Evolutionary conservation across 2,113 vertebrate genomes (phyloP).

Genomic region (Psittacara wagleri): DNA sequence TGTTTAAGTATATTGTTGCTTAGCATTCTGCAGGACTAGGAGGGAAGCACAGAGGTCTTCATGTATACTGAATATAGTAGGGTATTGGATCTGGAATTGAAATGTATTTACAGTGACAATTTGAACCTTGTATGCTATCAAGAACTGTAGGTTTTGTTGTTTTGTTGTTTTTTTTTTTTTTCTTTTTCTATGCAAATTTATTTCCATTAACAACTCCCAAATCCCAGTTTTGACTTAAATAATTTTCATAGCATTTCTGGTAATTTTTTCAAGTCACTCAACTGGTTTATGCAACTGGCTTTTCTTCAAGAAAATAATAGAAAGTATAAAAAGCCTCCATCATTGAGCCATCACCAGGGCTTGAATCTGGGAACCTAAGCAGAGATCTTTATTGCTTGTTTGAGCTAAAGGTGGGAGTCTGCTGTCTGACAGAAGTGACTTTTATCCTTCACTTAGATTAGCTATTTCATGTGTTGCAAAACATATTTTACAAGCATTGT

Average conservation of each 20-base stretch:
- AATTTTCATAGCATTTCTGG: neutral
- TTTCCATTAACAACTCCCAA: neutral
- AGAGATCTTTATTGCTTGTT: neutral
- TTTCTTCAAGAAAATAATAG: neutral
- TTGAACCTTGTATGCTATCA: neutral
- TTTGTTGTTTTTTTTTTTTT: neutral
- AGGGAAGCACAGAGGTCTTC: neutral
- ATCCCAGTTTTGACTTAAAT: neutral
- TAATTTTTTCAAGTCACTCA: neutral
- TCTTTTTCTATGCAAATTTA: neutral
- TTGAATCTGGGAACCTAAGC: neutral
- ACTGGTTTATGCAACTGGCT: neutral
- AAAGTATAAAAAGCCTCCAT: neutral
- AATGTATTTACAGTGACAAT: neutral
- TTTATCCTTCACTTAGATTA: neutral
- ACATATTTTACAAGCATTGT: neutral
- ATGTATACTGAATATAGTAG: neutral
- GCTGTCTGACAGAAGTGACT: neutral
- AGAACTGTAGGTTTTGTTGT: neutral
- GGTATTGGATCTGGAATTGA: neutral
- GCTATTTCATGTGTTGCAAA: neutral
- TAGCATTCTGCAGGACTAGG: constrained; percentile 1
- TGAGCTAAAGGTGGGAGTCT: neutral
- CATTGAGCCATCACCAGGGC: neutral
- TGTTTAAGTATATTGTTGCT: neutral